phyloP scores from a whole-genome alignment of 2,113 vertebrate species.

The Suricata suricatta region DNA sequence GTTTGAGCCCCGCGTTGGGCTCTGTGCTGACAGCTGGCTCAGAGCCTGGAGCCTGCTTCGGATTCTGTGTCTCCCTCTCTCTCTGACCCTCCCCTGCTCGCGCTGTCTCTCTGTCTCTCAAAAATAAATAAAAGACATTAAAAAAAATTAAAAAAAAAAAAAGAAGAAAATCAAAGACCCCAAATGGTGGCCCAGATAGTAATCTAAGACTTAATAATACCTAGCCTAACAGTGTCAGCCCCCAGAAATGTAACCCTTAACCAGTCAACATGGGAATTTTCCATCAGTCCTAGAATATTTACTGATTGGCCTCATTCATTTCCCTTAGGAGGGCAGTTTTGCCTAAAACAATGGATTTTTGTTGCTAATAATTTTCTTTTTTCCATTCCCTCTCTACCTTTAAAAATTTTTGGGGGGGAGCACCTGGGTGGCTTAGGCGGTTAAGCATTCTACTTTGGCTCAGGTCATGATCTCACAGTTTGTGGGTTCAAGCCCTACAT shows the following conservation, averaged over 20 bases:
- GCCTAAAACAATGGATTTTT: not conserved
- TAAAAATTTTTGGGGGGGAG: not conserved
- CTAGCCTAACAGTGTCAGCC: not conserved
- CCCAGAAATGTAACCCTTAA: not conserved
- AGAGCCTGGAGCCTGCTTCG: too few relatives aligned
- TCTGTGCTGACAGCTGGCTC: too few relatives aligned
- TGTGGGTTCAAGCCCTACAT: not conserved
- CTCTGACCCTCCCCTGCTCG: too few relatives aligned
- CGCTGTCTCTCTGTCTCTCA: too few relatives aligned
- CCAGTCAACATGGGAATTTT: not conserved
- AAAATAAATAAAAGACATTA: too few relatives aligned
- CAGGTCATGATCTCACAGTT: not conserved
- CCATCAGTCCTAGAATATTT: not conserved
- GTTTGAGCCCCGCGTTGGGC: too few relatives aligned
- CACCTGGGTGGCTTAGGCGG: not conserved
- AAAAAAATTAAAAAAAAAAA: not conserved
- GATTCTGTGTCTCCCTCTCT: too few relatives aligned
- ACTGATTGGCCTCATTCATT: not conserved
- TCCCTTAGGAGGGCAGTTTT: not conserved
- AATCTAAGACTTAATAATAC: not conserved
- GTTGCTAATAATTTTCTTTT: not conserved
- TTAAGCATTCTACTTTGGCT: not conserved
- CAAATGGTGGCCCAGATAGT: not conserved
- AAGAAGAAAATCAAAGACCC: not conserved
- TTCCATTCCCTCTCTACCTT: not conserved